phyloP scores from a whole-genome alignment of 2,797 vertebrate species.

The Sebastes elongatus region DNA sequence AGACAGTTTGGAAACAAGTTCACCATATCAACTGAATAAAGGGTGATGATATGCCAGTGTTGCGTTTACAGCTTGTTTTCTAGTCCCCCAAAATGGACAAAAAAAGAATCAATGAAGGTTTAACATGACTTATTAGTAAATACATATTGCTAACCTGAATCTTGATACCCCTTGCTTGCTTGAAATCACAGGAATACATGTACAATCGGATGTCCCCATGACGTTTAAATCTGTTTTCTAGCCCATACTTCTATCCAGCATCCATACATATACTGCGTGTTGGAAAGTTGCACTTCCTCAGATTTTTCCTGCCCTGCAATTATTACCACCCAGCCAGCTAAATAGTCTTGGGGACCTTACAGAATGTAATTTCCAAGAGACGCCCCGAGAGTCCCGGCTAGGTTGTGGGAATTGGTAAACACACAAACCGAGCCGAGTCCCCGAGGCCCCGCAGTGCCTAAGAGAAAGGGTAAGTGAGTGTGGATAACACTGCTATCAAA shows the following conservation, averaged over 20 bases:
- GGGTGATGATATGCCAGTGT: neutral
- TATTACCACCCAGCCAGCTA: slow-evolving; percentile 52
- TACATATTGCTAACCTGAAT: neutral
- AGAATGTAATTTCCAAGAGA: slow-evolving; percentile 72
- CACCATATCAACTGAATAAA: neutral
- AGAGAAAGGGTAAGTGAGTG: slow-evolving; percentile 75
- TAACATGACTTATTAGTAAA: neutral
- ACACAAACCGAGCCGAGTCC: slow-evolving; percentile 61
- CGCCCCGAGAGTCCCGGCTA: slow-evolving; percentile 48
- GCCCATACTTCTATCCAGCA: neutral
- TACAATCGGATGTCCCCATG: neutral
- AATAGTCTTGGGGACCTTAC: slow-evolving; percentile 60
- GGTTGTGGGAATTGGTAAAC: slow-evolving; percentile 74
- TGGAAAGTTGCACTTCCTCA: slow-evolving; percentile 18
- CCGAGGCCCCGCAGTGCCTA: slow-evolving; percentile 55
- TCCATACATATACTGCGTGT: neutral
- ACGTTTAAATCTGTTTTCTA: neutral
- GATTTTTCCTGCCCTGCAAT: slow-evolving; percentile 46
- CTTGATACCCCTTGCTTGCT: neutral
- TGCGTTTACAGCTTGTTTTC: neutral
- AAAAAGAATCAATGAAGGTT: rapidly evolving
- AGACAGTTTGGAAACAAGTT: neutral
- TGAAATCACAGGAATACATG: neutral
- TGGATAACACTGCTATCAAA: slow-evolving; percentile 73
- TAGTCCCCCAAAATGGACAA: rapidly evolving